Base-by-base conservation (phyloP, 2,888 invertebrate genomes). In the Caenorhabditis uteleia region DNA sequence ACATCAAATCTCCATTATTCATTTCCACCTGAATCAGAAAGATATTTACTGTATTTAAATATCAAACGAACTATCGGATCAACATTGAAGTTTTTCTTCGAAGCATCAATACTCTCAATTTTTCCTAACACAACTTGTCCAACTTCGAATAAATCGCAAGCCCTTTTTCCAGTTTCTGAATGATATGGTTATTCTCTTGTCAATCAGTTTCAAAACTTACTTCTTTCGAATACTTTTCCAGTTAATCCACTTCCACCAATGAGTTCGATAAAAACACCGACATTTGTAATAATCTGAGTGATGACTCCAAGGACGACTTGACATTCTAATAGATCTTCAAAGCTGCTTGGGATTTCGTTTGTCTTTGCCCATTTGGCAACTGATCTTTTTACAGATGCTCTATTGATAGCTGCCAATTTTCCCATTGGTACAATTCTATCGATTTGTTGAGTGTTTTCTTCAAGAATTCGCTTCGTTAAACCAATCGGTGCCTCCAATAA, bases 301-400 rank as follows among this genome's bases (percentile, higher is more conserved):
- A 74, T 65, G 16, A 72, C 51, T 40, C 70, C 78, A 14, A 55
- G 46, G 2, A 78, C 68, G 1, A 64, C 53, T 42, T 60, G 23
- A 7, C 49, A 51, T 2, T 58, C 56, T 21, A 51, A 54, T 33
- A 70, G 38, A 16, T 66, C 62, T 4, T 62, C 62, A n/a, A 62
- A 43, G n/a, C 39, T 51, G 29, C 43, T 50, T 6, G 61, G 59
- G 2, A 58, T 14, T 23, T 23, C 44, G 10, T 60, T 67, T 33
- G 16, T 16, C 42, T 7, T 8, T 8, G 53, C 33, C n/a, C 50
- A 50, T n/a, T 38, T 38, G 16, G 58, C 42, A 2, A 59, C 50
- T 2, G 47, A 58, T 51, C 58, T 23, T 38, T 65, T 65, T 16
- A 55, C 54, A 21, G 48, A 53, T n/a, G 45, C 65, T 46, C 68